A percentile compares a stretch with the other conserved stretches of the same genome.
Evolutionary conservation across 2,113 vertebrate species (phyloP).

Genomic region (Amia ocellicauda): DNA sequence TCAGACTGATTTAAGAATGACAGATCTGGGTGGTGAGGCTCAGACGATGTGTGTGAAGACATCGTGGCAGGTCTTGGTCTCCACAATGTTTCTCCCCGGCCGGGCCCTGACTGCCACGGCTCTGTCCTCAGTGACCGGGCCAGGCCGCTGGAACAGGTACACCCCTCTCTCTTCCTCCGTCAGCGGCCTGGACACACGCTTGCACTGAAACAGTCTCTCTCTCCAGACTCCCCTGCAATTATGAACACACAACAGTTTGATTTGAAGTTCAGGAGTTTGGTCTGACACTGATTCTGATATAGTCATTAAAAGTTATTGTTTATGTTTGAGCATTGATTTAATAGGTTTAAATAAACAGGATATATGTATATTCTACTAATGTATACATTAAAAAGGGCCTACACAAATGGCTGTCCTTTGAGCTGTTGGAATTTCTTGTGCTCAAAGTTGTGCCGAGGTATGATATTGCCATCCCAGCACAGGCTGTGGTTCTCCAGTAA

Average conservation of each 20-base stretch:
- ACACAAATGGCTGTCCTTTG: constrained; percentile 21
- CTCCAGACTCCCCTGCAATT: constrained; percentile 33
- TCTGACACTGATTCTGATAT: too few relatives aligned
- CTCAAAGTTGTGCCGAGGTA: constrained; percentile 24
- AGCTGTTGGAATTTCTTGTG: constrained; percentile 22
- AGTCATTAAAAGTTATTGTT: too few relatives aligned
- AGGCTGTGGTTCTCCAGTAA: constrained; percentile 27
- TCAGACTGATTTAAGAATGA: too few relatives aligned
- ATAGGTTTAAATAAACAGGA: too few relatives aligned
- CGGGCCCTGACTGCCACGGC: neutral
- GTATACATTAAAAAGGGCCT: constrained; percentile 7
- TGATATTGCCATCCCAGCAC: constrained; percentile 19
- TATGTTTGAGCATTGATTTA: too few relatives aligned
- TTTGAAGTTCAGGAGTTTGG: too few relatives aligned
- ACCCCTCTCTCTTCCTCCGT: constrained; percentile 36
- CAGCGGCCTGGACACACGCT: constrained; percentile 31
- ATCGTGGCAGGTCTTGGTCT: constrained; percentile 28
- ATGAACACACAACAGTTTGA: neutral
- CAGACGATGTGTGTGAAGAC: constrained; percentile 8
- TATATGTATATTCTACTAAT: too few relatives aligned
- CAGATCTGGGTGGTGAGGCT: too few relatives aligned
- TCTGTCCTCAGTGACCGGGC: neutral
- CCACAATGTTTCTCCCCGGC: constrained; percentile 17
- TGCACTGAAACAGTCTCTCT: constrained; percentile 36
- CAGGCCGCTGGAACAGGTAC: constrained; percentile 24